These are phyloP conservation scores for Carassius carassius DNA, from an alignment of 2,113 vertebrate genomes.

Conservation along the genomic window DNA sequence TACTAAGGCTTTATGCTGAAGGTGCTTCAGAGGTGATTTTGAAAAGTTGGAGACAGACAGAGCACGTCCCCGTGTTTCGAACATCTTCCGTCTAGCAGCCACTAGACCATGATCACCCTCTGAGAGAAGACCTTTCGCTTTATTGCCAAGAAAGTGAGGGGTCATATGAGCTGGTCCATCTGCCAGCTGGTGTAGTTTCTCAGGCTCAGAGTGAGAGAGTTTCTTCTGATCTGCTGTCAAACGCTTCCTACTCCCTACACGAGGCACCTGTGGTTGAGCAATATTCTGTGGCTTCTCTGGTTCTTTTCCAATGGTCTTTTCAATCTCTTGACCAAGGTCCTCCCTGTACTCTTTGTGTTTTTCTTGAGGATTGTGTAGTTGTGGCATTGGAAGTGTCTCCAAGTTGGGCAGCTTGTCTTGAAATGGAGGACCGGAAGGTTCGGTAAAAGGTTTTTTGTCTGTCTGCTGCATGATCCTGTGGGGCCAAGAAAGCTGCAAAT, in stretches of 20 bases:
- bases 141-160: conserved; percentile 67
- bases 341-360: conserved; percentile 35
- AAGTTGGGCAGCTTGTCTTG: conserved; percentile 68
- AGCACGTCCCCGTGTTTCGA: conserved; percentile 75
- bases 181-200: conserved; percentile 81
- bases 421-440: conserved; percentile 74
- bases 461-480: conserved; percentile 71
- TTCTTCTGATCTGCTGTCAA: conserved; percentile 80
- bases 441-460: conserved; percentile 55
- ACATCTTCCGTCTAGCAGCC: conserved; percentile 67
- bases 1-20: conserved; percentile 81
- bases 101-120: conserved; percentile 68
- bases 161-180: conserved; percentile 59
- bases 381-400: conserved; percentile 54
- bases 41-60: conserved; percentile 71
- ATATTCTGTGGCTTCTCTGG: conserved; percentile 59
- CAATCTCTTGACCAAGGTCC: conserved; percentile 26
- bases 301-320: conserved; percentile 58
- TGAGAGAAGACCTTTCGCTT: conserved; percentile 42
- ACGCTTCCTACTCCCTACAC: conserved; percentile 70
- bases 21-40: conserved; percentile 74
- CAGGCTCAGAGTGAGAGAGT: conserved; percentile 89
- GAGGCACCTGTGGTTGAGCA: conserved; percentile 68
- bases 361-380: conserved; percentile 58
- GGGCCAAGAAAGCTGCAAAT: conserved; percentile 88